Base-by-base conservation (phyloP, 2,113 vertebrate genomes). In the Clupea harengus region DNA sequence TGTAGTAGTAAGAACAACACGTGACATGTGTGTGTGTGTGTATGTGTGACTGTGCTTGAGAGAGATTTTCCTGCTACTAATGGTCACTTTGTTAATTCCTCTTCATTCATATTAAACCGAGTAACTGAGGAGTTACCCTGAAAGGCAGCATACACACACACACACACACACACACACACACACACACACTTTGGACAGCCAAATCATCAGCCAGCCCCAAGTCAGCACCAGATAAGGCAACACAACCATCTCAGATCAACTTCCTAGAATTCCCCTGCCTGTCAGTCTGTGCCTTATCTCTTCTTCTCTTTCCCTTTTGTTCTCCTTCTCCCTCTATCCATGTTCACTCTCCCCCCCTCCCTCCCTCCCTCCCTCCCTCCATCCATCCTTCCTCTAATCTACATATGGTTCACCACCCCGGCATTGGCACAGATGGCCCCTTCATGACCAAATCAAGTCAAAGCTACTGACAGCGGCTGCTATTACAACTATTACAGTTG, bases 1-100 rank as follows among this genome's bases (percentile, higher is more conserved):
- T 15, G 5, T 45, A 39, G 39, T 39, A 85, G 84, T 50, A 64
- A 85, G 50, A 84, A 1, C 9, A 86, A 84, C 86, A 60, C 32
- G 39, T 57, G 47, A 39, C 28, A 32, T 28, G n/a, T 9, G 9
- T 32, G 67, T 75, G 6, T 5, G 64, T 25, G 4, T 28, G 64
- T 67, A 10, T 67, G 60, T 72, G 39, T 39, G 39, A 39, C 39
- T 39, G 39, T 39, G 39, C 39, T 78, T 78, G 28, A 78, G 54
- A 60, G 54, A 60, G 18, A 22, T 6, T 60, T 60, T 6, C 54
- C 18, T 49, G 1, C 11, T 7, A 47, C 46, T 57, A 22, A 20
- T 18, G 39, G 6, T 60, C 54, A 20, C 20, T 60, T 2, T 52
- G 28, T 44, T 44, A 39, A 78, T 28, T 32, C 67, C 72, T 39